Base-by-base conservation (phyloP, 2,113 vertebrate genomes). In the Larimichthys crocea region DNA sequence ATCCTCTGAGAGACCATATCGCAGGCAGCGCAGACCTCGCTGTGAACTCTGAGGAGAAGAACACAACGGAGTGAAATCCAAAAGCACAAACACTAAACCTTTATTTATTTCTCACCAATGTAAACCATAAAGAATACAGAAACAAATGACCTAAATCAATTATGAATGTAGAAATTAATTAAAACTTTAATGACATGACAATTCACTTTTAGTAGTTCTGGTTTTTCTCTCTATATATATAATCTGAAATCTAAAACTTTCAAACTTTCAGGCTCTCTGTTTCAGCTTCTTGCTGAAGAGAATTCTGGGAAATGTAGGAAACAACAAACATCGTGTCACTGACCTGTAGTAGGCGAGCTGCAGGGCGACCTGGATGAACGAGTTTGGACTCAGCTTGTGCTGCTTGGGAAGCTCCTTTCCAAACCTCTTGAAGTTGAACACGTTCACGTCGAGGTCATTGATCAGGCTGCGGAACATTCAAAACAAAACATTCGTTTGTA, bases 311-410 rank as follows among this genome's bases (percentile, higher is more conserved):
- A 40, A 40, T 9, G 35, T 40, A 40, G 35, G 35, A 40, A 40
- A 40, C 35, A 2, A 40, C 35, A 40, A 40, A 40, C 35, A 40
- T 8, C 8, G 35, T 2, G 29, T 29, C 7, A 2, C 46, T 12
- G 71, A 96, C 96, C 96, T 96, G 94, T 96, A 96, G 86, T 96
- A 96, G 3, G 95, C 92, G 56, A 97, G 91, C 90, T 96, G 96
- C 73, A 97, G 89, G 0, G 94, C 95, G 24, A 96, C 88, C 90
- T 97, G 96, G 76, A 96, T 91, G 90, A 97, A 95, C 49, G 95
- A 92, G 76, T 96, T 95, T 14, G 96, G 96, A 76, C 96, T 96
- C 77, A 96, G 66, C 19, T 75, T 82, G 65, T 95, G 85, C 74
- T 65, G 73, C 83, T 96, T 96, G 10, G 94, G 93, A 69, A 97